Evolutionary conservation across 2,797 vertebrate genomes (phyloP).

Genomic region (Lutjanus campechanus): DNA sequence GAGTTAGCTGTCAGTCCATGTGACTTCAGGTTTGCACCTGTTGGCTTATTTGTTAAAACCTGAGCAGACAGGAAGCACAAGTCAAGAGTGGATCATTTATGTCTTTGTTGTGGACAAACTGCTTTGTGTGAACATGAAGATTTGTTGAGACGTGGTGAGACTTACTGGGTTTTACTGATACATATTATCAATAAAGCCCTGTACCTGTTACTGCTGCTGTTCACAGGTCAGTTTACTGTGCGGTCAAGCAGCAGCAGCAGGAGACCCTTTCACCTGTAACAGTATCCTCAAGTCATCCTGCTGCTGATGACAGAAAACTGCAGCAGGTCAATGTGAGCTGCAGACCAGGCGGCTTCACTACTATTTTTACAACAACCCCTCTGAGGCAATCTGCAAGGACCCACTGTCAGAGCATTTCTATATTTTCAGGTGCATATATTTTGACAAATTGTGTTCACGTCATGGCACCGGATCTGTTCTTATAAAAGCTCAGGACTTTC

Average conservation of each 20-base stretch:
- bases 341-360: not conserved
- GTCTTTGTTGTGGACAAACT: not conserved
- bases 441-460: not conserved
- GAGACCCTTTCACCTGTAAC: conserved; percentile 46
- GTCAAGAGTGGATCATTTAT: not conserved
- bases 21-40: not conserved
- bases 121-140: not conserved
- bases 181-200: not conserved
- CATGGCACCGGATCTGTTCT: no score
- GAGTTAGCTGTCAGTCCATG: not conserved
- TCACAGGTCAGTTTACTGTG: conserved; percentile 17
- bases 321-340: conserved; percentile 19
- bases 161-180: not conserved
- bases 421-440: not conserved
- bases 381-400: not conserved
- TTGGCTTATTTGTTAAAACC: not conserved
- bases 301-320: conserved; percentile 33
- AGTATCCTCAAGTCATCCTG: conserved; percentile 43
- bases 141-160: not conserved
- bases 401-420: not conserved
- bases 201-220: not conserved
- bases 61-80: not conserved
- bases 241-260: conserved; percentile 27
- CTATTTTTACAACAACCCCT: conserved; percentile 36
- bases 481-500: no score